Conservation (phyloP, 2,888 invertebrate genomes). For the Cataglyphis albicans region DNA sequence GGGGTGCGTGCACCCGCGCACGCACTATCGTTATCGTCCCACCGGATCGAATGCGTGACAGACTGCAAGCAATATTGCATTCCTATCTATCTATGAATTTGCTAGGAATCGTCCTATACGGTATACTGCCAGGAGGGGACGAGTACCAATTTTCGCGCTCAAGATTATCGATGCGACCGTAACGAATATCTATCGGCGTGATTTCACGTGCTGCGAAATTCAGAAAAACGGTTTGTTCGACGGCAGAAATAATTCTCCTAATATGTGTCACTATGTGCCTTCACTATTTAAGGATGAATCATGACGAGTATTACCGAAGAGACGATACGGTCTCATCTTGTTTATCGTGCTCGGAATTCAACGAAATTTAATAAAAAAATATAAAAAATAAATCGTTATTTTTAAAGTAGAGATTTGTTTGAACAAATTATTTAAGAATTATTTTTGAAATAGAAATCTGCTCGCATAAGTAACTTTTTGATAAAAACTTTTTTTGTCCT, state of each 20-base stretch:
- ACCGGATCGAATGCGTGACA: conserved; percentile 85
- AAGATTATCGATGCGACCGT: conserved; percentile 64
- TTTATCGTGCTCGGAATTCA: neutral
- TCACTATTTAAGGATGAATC: conserved; percentile 17
- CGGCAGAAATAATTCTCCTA: conserved; percentile 15
- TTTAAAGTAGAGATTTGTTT: neutral
- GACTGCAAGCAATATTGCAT: conserved; percentile 84
- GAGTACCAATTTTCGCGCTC: conserved; percentile 45
- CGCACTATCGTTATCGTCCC: conserved; percentile 59
- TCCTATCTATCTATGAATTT: conserved; percentile 79
- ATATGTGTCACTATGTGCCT: conserved; percentile 6
- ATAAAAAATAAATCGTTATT: neutral
- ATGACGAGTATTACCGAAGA: neutral
- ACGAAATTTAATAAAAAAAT: neutral
- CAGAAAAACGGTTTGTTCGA: conserved; percentile 20
- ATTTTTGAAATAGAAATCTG: neutral
- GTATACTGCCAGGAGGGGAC: conserved; percentile 60
- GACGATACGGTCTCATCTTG: neutral
- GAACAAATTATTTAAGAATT: neutral
- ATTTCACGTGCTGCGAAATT: conserved; percentile 59
- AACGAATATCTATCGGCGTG: conserved; percentile 64
- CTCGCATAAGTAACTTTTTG: neutral
- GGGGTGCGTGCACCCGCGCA: conserved; percentile 40
- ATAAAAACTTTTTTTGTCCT: neutral
- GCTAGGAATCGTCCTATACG: conserved; percentile 58